A percentile compares a stretch with the other conserved stretches of the same genome.
Conservation (phyloP, 2,888 invertebrate species). For the Cataglyphis albicans region DNA sequence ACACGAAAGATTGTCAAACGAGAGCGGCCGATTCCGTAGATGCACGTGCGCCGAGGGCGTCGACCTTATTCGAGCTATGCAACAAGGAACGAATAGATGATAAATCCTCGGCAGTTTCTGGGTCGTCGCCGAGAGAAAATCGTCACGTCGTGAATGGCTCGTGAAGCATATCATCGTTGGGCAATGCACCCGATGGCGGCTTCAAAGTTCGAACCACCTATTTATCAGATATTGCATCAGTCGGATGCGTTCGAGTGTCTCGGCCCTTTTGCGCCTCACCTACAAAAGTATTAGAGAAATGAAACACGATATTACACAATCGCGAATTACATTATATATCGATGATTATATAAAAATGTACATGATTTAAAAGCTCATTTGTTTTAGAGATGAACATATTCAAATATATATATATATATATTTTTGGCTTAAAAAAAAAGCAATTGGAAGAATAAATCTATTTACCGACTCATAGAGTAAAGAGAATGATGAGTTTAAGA, state of each 20-base stretch:
- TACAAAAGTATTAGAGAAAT: constrained; percentile 20
- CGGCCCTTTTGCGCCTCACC: neutral
- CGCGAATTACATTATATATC: neutral
- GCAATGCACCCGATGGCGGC: neutral
- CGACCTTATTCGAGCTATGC: constrained; percentile 14
- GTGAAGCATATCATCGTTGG: constrained; percentile 9
- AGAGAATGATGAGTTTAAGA: neutral
- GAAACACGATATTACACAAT: neutral
- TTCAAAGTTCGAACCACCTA: neutral
- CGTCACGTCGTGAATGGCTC: constrained; percentile 8
- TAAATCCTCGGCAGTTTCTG: constrained; percentile 30
- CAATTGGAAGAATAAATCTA: neutral
- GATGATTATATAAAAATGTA: neutral
- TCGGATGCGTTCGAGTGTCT: neutral
- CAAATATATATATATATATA: neutral
- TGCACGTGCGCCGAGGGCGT: constrained; percentile 19
- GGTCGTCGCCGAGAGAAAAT: constrained; percentile 31
- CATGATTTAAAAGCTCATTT: neutral
- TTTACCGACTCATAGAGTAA: neutral
- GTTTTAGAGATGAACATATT: neutral
- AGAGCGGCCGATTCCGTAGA: constrained; percentile 2
- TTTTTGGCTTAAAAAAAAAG: neutral
- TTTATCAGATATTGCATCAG: neutral
- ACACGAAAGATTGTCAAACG: neutral
- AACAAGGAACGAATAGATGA: constrained; percentile 11